phyloP scores from a whole-genome alignment of 2,113 vertebrate species.

The Chaetops frenatus region DNA sequence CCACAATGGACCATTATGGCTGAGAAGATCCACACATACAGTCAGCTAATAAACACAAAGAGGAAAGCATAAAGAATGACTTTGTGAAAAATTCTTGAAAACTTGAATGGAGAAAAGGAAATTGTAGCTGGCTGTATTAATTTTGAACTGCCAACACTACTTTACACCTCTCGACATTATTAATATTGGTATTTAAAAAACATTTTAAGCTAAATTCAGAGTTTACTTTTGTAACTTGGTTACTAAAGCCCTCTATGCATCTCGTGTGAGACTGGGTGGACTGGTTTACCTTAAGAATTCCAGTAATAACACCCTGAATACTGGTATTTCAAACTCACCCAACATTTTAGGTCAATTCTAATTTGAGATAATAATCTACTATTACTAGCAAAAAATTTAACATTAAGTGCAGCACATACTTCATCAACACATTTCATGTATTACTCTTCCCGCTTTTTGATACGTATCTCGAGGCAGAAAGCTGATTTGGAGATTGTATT shows the following conservation, averaged over 20 bases:
- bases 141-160: background rate
- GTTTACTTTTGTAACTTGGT: background rate
- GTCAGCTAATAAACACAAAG: background rate
- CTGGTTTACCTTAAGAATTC: background rate
- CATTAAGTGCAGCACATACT: background rate
- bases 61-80: background rate
- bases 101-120: background rate
- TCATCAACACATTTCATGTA: background rate
- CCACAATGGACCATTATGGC: background rate
- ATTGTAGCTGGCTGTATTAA: background rate
- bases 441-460: background rate
- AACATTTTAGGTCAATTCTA: background rate
- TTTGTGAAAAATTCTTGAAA: background rate
- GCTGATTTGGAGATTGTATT: background rate
- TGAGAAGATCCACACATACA: background rate
- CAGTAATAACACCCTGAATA: background rate
- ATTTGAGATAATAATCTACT: background rate
- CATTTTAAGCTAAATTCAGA: background rate
- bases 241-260: background rate
- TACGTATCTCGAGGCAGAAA: background rate
- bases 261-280: background rate
- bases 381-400: background rate
- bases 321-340: background rate
- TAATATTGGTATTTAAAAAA: background rate
- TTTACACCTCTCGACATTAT: background rate